Evolutionary conservation across 2,113 vertebrate genomes (phyloP).

Genomic region (Cyprinodon tularosa): DNA sequence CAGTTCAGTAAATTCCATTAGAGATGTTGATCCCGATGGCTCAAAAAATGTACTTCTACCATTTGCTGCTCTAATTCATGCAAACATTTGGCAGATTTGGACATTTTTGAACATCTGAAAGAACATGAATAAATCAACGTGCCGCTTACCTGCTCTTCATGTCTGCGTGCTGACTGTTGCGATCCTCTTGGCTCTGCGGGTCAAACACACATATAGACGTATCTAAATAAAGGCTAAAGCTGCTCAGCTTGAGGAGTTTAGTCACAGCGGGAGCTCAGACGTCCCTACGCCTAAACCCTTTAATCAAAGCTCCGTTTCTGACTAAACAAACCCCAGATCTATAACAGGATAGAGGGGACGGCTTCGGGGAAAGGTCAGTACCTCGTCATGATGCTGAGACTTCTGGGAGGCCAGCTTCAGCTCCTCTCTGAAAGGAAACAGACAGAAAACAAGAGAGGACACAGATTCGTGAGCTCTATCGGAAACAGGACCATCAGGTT

Average conservation of each 20-base stretch:
- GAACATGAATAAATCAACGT: neutral
- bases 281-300: conserved; percentile 14
- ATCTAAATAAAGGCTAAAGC: conserved; percentile 46
- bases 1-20: too few relatives aligned
- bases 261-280: conserved; percentile 43
- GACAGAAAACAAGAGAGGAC: conserved; percentile 6
- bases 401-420: conserved; percentile 91
- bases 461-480: neutral
- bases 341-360: neutral
- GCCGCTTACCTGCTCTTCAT: conserved; percentile 90
- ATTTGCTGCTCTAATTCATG: too few relatives aligned
- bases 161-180: conserved; percentile 85
- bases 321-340: conserved; percentile 3
- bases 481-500: neutral
- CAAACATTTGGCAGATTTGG: neutral
- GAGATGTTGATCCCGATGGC: too few relatives aligned
- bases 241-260: conserved; percentile 46
- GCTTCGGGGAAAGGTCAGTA: conserved; percentile 56
- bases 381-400: conserved; percentile 84
- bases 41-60: too few relatives aligned
- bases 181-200: conserved; percentile 84
- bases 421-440: conserved; percentile 83
- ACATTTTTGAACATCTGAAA: neutral
- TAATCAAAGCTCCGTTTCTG: conserved; percentile 13
- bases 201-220: conserved; percentile 44